Conservation (phyloP, 2,113 vertebrate genomes). For the Centrocercus urophasianus region DNA sequence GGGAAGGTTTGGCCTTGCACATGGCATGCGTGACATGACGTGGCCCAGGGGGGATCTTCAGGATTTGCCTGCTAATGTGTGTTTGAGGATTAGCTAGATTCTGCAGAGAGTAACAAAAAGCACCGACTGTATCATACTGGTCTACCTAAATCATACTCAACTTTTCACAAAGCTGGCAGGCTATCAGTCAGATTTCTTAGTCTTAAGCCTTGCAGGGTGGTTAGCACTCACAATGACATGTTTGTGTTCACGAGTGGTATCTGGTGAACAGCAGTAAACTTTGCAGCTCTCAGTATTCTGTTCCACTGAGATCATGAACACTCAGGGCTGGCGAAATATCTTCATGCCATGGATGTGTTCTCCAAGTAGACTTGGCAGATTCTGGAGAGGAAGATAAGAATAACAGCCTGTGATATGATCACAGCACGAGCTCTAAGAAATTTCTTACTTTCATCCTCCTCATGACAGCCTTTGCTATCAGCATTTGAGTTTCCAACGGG, state of each 20-base stretch:
- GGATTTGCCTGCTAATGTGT: accelerated
- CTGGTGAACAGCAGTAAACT: not conserved
- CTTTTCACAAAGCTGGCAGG: not conserved
- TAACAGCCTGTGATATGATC: accelerated
- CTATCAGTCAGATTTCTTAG: not conserved
- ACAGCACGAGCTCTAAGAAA: not conserved
- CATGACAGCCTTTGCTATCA: not conserved
- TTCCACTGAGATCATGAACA: not conserved
- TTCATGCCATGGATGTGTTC: not conserved
- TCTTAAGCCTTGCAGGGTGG: not conserved
- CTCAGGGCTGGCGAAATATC: not conserved
- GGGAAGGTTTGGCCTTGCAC: not conserved
- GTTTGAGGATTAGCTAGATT: accelerated
- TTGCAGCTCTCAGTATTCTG: not conserved
- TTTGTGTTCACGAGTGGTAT: accelerated
- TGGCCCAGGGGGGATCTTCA: not conserved
- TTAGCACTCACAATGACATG: not conserved
- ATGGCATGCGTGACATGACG: no score
- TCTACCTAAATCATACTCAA: not conserved
- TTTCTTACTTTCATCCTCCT: not conserved
- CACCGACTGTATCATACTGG: accelerated
- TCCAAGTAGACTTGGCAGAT: not conserved
- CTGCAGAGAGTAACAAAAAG: not conserved
- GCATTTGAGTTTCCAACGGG: not conserved
- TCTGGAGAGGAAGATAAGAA: not conserved